phyloP scores from a whole-genome alignment of 2,797 vertebrate species.

The Acipenser oxyrinchus region DNA sequence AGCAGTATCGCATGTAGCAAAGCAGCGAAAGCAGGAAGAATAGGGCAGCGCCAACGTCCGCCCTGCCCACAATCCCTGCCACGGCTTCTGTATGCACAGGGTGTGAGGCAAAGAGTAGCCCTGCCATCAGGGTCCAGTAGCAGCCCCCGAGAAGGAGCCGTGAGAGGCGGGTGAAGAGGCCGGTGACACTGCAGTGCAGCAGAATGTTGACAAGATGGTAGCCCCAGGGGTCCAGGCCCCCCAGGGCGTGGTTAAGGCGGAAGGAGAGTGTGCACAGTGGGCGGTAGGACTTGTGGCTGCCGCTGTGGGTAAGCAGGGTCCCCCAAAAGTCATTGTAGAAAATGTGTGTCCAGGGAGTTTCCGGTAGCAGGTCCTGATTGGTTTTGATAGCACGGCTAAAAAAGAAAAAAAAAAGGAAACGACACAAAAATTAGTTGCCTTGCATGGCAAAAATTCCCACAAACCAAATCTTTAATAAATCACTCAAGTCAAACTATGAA shows the following conservation, averaged over 20 bases:
- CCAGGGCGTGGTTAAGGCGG: constrained; percentile 82
- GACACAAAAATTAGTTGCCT: constrained; percentile 21
- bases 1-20: constrained; percentile 83
- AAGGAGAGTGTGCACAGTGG: constrained; percentile 96
- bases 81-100: constrained; percentile 95
- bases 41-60: constrained; percentile 86
- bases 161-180: constrained; percentile 83
- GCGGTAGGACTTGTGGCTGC: constrained; percentile 96
- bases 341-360: constrained; percentile 92
- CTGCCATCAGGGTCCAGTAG: constrained; percentile 83
- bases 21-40: constrained; percentile 90
- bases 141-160: constrained; percentile 80
- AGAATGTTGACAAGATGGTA: constrained; percentile 89
- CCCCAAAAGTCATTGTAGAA: constrained; percentile 99
- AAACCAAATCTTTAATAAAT: not conserved
- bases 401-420: constrained; percentile 14
- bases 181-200: constrained; percentile 78
- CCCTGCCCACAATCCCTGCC: constrained; percentile 86
- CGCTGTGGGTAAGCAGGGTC: constrained; percentile 91
- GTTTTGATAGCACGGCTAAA: constrained; percentile 97
- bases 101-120: constrained; percentile 88
- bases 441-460: not conserved
- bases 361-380: constrained; percentile 93
- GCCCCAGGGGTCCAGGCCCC: constrained; percentile 89
- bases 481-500: constrained; percentile 7